These are phyloP conservation scores for Anticlea derivata DNA, from an alignment of 2,888 invertebrate species.

Conservation along the genomic window DNA sequence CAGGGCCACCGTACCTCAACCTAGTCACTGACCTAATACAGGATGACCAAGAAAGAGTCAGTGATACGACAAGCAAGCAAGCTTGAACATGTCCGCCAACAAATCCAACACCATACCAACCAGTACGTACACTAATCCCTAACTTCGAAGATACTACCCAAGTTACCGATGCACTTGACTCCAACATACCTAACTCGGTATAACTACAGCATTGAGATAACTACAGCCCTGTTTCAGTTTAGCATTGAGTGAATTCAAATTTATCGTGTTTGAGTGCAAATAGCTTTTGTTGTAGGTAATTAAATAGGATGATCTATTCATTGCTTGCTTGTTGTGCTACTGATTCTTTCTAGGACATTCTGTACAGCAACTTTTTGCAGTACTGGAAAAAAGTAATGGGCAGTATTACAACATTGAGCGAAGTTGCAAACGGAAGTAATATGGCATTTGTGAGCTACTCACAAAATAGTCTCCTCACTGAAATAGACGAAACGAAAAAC, in stretches of 20 bases:
- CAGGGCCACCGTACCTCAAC: no score
- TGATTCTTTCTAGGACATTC: no score
- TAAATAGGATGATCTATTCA: no score
- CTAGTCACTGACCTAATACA: no score
- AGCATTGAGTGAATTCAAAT: constrained; percentile 31
- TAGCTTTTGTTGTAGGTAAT: constrained; percentile 7
- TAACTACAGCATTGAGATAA: constrained; percentile 36
- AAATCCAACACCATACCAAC: not conserved
- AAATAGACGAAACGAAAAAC: constrained; percentile 34
- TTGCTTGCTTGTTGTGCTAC: no score
- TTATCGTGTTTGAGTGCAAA: constrained; percentile 21
- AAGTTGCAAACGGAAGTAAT: no score
- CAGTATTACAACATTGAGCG: no score
- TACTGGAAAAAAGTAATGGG: no score
- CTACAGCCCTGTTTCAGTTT: constrained; percentile 26
- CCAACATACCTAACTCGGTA: constrained; percentile 38
- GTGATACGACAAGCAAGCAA: no score
- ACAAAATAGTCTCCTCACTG: not conserved
- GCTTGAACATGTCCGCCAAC: not conserved
- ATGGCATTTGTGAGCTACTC: no score
- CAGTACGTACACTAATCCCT: not conserved
- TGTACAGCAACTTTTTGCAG: no score
- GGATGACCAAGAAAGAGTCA: no score
- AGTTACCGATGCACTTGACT: constrained; percentile 39
- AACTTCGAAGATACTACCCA: constrained; percentile 34